Base-by-base conservation (phyloP, 2,888 invertebrate species). In the Gymnoscelis rufifasciata region DNA sequence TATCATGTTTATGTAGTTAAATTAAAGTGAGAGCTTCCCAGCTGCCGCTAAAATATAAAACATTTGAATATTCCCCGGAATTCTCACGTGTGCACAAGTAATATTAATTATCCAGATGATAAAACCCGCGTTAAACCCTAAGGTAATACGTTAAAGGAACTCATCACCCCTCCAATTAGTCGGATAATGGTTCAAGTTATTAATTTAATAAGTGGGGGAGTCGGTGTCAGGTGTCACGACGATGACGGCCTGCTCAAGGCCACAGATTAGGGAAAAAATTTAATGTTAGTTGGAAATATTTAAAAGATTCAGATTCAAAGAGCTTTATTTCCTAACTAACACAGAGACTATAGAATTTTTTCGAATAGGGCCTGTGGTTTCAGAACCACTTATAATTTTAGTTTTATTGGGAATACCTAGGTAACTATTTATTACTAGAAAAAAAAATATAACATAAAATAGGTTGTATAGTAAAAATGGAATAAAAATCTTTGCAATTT, bases 101-200 rank as follows among this genome's bases (percentile, higher is more conserved):
- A 71, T 78, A 79, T 76, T 77, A 80, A 81, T 84, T 81, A 82
- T 70, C 70, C 79, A 78, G 78, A 75, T 80, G 78, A 83, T 84
- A 83, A 83, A 83, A 79, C 75, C 70, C 71, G 69, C 64, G 78
- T 81, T 82, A 83, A 84, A 78, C 77, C 79, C 66, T 80, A 73
- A 81, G 74, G 75, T 80, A 83, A 84, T 72, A 79, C 71, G 80
- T 81, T 81, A 77, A 79, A 83, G 80, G 70, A 76, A 74, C 80
- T 77, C 79, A 74, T 82, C 83, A 69, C 83, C 86, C 86, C 82
- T 83, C 81, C 82, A 84, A 86, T 86, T 86, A 87, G 83, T 59
- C 64, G 78, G 76, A 74, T 84, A 86, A 86, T 86, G 78, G 83
- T 78, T 82, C 78, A 68, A 83, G 83, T 88, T 88, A 88, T 88